phyloP scores from a whole-genome alignment of 1,140 invertebrate species.

The Bacillus rossius region DNA sequence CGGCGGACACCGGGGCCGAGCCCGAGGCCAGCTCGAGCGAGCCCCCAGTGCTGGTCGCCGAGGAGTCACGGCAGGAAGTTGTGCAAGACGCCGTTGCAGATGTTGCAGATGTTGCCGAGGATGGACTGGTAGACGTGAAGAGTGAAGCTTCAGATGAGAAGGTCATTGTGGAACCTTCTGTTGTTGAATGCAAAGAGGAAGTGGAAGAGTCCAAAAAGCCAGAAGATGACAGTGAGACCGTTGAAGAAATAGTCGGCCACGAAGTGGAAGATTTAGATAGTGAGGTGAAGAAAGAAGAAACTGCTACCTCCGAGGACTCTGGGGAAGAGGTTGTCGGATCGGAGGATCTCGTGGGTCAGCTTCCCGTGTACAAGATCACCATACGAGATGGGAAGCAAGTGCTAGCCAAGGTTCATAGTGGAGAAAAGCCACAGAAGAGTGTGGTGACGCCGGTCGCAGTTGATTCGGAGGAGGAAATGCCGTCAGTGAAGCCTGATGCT shows the following conservation, averaged over 20 bases:
- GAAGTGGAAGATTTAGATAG: no score
- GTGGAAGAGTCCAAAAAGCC: neutral
- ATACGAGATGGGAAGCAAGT: slow-evolving; percentile 68
- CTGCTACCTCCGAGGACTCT: slow-evolving; percentile 1
- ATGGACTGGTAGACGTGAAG: slow-evolving; percentile 9
- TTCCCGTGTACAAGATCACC: slow-evolving; percentile 57
- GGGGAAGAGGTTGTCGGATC: slow-evolving; percentile 19
- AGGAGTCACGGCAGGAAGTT: no score
- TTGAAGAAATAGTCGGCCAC: no score
- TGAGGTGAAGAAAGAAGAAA: slow-evolving; percentile 8
- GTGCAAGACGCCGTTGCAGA: neutral
- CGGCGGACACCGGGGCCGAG: neutral
- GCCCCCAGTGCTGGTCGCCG: neutral
- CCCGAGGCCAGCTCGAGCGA: neutral
- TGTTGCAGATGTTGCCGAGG: neutral
- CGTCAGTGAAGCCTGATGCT: neutral
- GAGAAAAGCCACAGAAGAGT: slow-evolving; percentile 25
- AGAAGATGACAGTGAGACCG: no score
- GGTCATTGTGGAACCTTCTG: slow-evolving; percentile 10
- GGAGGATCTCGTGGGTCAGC: slow-evolving; percentile 15
- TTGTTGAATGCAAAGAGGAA: slow-evolving; percentile 24
- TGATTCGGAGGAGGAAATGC: slow-evolving; percentile 15
- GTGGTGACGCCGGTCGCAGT: slow-evolving; percentile 11
- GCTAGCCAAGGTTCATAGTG: slow-evolving; percentile 54
- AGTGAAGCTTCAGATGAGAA: slow-evolving; percentile 19